A percentile compares a stretch with the other conserved stretches of the same genome.
These are phyloP conservation scores for Gadopsis bispinosus DNA, from an alignment of 2,797 vertebrate genomes.

Conservation along the genomic window DNA sequence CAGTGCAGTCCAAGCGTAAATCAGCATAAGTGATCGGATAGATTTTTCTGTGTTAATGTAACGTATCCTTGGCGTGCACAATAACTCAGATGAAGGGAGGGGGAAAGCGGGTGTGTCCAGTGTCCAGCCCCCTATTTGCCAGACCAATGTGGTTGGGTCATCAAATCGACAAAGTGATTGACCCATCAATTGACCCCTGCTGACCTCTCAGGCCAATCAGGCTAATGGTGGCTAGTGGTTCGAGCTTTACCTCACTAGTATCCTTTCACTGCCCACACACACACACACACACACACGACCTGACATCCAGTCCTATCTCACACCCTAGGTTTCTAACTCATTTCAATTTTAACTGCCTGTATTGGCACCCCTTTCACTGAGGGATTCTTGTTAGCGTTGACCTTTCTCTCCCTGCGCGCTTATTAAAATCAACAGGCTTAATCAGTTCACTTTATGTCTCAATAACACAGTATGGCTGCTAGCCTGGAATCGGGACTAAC, in stretches of 20 bases:
- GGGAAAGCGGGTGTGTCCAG: slow-evolving; percentile 51
- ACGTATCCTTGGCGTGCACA: slow-evolving; percentile 68
- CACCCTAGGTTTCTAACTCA: slow-evolving; percentile 76
- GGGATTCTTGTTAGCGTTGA: slow-evolving; percentile 74
- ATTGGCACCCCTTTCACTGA: slow-evolving; percentile 57
- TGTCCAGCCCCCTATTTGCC: slow-evolving; percentile 55
- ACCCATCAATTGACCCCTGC: slow-evolving; percentile 83
- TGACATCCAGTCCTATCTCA: slow-evolving; percentile 48
- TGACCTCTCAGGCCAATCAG: slow-evolving; percentile 86
- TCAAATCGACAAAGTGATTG: slow-evolving; percentile 84
- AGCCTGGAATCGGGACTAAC: not conserved
- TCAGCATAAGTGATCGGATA: slow-evolving; percentile 84
- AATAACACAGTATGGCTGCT: slow-evolving; percentile 22
- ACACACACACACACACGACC: slow-evolving; percentile 24
- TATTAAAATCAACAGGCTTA: slow-evolving; percentile 69
- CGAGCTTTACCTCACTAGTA: slow-evolving; percentile 58
- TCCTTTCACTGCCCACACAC: slow-evolving; percentile 52
- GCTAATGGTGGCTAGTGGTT: slow-evolving; percentile 81
- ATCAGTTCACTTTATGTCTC: slow-evolving; percentile 44
- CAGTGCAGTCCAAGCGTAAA: slow-evolving; percentile 76
- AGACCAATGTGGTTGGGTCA: slow-evolving; percentile 74
- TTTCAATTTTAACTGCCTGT: slow-evolving; percentile 72
- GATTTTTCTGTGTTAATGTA: slow-evolving; percentile 86
- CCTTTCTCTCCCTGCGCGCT: slow-evolving; percentile 65
- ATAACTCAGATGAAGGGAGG: slow-evolving; percentile 81